Evolutionary conservation across 2,888 invertebrate species (phyloP).

Genomic region (Eumacrocentrus americanus): DNA sequence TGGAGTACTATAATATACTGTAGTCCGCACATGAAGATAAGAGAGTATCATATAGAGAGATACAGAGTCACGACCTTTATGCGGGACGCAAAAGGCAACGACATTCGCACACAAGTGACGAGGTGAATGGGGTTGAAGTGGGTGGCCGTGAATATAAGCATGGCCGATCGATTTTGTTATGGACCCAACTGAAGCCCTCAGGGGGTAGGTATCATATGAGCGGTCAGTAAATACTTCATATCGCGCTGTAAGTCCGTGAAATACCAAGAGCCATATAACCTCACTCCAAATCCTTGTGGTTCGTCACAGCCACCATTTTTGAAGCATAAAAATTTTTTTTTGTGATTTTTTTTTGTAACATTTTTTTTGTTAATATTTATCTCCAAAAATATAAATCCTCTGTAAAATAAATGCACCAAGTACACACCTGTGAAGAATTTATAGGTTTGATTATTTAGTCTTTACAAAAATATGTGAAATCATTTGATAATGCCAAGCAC

Average conservation of each 20-base stretch:
- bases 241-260: constrained; percentile 28
- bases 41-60: constrained; percentile 1
- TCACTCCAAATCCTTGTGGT: constrained; percentile 20
- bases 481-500: too few species aligned
- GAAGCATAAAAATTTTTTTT: too few species aligned
- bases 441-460: too few species aligned
- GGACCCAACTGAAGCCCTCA: constrained; percentile 35
- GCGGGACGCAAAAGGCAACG: constrained; percentile 14
- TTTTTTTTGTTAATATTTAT: too few species aligned
- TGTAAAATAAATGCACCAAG: too few species aligned
- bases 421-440: too few species aligned
- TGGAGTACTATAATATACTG: background rate
- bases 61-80: constrained; percentile 3
- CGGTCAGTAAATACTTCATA: constrained; percentile 47
- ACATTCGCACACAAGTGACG: background rate
- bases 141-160: constrained; percentile 19
- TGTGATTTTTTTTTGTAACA: too few species aligned
- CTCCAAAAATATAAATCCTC: too few species aligned
- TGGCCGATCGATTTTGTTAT: constrained; percentile 45
- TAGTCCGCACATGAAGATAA: background rate
- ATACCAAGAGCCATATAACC: constrained; percentile 43
- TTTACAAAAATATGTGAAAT: too few species aligned
- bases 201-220: constrained; percentile 41
- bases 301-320: background rate
- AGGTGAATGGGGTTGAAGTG: background rate